Base-by-base conservation (phyloP, 1,140 invertebrate species). In the Asbolus verrucosus region DNA sequence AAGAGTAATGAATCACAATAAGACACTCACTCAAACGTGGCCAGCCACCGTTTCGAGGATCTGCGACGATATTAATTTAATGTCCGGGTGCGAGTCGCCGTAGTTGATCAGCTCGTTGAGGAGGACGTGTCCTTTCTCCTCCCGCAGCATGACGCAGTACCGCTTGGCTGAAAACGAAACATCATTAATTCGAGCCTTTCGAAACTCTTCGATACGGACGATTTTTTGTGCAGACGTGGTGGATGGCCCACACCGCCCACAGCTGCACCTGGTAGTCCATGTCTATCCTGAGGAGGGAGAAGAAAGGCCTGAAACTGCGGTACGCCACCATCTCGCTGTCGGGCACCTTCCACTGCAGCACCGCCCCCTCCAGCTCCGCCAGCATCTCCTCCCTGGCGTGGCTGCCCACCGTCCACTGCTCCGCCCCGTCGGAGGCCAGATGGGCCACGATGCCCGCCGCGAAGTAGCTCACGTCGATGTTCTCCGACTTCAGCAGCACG, bases 221-320 rank as follows among this genome's bases (percentile, higher is more conserved):
- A 82, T 93, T 93, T 81, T 91, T 92, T 5, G 88, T 89, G 77
- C 91, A 92, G 30, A 94, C 92, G 80, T 94, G 92, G 78, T 92
- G 90, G 73, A 94, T 90, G 0, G 92, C 92, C 92, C 92, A 94
- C 5, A 92, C 87, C 21, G 92, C 91, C 92, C 92, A 94, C 13
- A 94, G 79, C 76, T 93, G 92, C 31, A 93, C 91, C 41, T 90
- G 86, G 76, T 87, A 85, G 65, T 87, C 85, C 62, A 88, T 85
- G 13, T 83, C 80, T 65, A 86, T 86, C 24, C 80, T 77, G 18
- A 94, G 79, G 18, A 94, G 79, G 1, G 90, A 88, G 71, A 92
- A 89, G 81, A 94, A 94, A 30, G 92, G 92, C 69, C 87, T 87
- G 78, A 94, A 94, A 36, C 91, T 94, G 73, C 92, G 84, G 80